Base-by-base conservation (phyloP, 1,140 invertebrate genomes). In the Idris sp. region DNA sequence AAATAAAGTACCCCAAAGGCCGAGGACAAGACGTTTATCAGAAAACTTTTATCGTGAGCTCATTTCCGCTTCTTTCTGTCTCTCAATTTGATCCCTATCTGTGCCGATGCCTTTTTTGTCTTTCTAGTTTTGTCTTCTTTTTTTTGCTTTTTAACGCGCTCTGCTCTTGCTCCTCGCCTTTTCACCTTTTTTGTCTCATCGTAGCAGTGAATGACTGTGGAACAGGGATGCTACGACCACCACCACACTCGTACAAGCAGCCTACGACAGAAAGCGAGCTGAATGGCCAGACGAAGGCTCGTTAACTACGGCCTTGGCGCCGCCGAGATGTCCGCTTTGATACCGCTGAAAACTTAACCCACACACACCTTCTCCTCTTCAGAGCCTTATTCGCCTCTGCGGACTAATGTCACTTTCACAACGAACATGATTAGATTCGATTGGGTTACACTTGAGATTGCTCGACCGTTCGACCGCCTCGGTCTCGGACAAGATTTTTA, bases 211-310 rank as follows among this genome's bases (percentile, higher is more conserved):
- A 71, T 75, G 73, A 38, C 64, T 61, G 51, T 46, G 65, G 46
- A 65, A 56, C 65, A 61, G 59, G 64, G 73, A 75, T 71, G 53
- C 65, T 62, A 58, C 59, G 58, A 58, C 64, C 61, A 65, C 72
- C 56, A 28, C 72, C 62, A 51, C 72, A 58, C 58, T 58, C 13
- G 56, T 69, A 67, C 62, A 58, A 69, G 53, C 59, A 44, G 46
- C 69, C 58, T 59, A 64, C 68, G 54, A 58, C 43, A 30, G 61
- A 53, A 64, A 64, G 67, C 51, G 46, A 73, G 51, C 76, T 76
- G 76, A 78, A 78, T 78, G 76, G 72, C 72, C 76, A 78, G 76
- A 78, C 76, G 76, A 62, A 43, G 67, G 74, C 72, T 78, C 76
- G 76, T 78, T 78, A 78, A 72, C 76, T 72, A 65, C 76, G 76